Conservation (phyloP, 2,113 vertebrate genomes). For the Probosciger aterrimus region DNA sequence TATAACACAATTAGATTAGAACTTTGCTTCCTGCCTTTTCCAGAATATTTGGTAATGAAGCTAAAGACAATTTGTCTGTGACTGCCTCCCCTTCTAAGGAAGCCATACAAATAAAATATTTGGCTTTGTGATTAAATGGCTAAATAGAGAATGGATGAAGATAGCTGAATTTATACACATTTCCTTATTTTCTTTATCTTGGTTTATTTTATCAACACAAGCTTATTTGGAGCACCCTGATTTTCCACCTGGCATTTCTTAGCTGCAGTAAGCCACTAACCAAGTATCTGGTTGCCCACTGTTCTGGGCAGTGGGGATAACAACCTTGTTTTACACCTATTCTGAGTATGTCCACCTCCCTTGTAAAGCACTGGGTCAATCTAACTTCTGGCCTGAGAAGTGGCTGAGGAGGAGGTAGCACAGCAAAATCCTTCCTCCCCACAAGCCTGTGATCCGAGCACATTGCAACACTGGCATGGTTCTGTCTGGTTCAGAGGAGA, state of each 20-base stretch:
- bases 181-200: background rate
- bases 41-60: constrained; percentile 10
- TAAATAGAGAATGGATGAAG: constrained; percentile 37
- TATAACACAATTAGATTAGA: constrained; percentile 46
- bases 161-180: background rate
- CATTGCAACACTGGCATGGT: accelerated
- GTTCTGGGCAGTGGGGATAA: background rate
- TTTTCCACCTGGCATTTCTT: background rate
- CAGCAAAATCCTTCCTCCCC: background rate
- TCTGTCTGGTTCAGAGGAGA: background rate
- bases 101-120: constrained; percentile 22
- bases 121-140: constrained; percentile 60
- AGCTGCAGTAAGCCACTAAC: background rate
- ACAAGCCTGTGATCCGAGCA: accelerated
- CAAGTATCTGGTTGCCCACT: background rate
- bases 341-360: background rate
- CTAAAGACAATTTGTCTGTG: constrained; percentile 59
- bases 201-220: background rate
- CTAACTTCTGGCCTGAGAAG: background rate
- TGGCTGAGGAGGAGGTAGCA: background rate
- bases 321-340: background rate
- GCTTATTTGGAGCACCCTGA: background rate
- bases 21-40: constrained; percentile 59
- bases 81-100: background rate
- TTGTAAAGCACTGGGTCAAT: background rate